phyloP scores from a whole-genome alignment of 2,797 vertebrate genomes.

The Bradypodion pumilum region DNA sequence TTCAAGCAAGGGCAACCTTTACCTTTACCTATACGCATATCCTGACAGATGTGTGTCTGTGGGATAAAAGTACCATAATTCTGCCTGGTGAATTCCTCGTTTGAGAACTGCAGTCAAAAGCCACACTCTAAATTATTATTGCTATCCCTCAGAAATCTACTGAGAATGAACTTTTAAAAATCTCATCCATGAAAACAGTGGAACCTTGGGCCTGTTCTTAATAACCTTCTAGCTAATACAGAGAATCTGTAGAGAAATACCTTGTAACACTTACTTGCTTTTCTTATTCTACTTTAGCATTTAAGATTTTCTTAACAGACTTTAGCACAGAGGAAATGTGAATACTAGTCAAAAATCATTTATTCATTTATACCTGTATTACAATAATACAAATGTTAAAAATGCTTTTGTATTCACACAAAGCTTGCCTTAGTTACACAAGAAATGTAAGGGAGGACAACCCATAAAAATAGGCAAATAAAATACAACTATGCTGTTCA shows the following conservation, averaged over 20 bases:
- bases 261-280: too few relatives aligned
- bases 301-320: constrained; percentile 1
- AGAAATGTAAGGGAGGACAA: not conserved
- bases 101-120: too few relatives aligned
- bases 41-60: too few relatives aligned
- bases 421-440: not conserved
- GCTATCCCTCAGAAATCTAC: not conserved
- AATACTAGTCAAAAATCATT: constrained; percentile 1
- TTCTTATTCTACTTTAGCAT: not conserved
- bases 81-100: too few relatives aligned
- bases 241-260: too few relatives aligned
- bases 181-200: not conserved
- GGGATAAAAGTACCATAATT: too few relatives aligned
- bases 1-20: too few relatives aligned
- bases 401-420: not conserved
- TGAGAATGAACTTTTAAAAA: not conserved
- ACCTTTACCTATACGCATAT: too few relatives aligned
- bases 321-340: accelerated
- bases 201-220: not conserved
- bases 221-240: too few relatives aligned
- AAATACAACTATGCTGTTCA: accelerated
- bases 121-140: too few relatives aligned
- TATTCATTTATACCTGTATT: too few relatives aligned
- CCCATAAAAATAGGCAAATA: not conserved
- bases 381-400: not conserved